Base-by-base conservation (phyloP, 2,113 vertebrate species). In the Arizona elegans region DNA sequence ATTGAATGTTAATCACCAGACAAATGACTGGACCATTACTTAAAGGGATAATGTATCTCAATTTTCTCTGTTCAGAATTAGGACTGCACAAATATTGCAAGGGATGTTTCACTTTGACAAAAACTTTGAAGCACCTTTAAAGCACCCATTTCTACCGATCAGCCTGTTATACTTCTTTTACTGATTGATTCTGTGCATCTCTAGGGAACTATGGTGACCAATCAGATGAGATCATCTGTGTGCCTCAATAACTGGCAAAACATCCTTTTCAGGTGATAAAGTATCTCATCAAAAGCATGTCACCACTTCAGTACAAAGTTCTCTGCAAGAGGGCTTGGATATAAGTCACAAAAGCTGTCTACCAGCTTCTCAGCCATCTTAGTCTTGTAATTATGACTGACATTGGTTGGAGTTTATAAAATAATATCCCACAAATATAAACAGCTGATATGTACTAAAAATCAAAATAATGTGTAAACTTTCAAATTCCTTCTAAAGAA, bases 1-100 rank as follows among this genome's bases (percentile, higher is more conserved):
- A 17, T 91, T 95, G 93, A 91, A 59, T 91, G 94, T 97, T 96
- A 96, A 95, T 96, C 93, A 81, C 88, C 89, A 90, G 94, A 94
- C 94, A 75, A 95, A 21, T 81, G 33, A 81, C 81, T 86, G 92
- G 92, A 95, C 96, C 95, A 38, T 90, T 87, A 95, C 93, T 94
- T 94, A 93, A 93, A 5, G 93, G 50, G 95, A 95, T 93, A 89
- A 90, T 1, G 0, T 47, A 17, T 59, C 9, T 43, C 24, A 24
- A 33, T 58, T 33, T 89, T 59, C 38, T n/a, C 33, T 21, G 33
- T 81, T 81, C 75, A 81, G 75, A 43, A 8, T 81, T 81, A 81
- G 17, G 75, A 21, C 33, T 81, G 17, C 21, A 33, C 13, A 81
- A 75, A 75, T 38, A 17, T 38, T 75, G 70, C n/a, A 75, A 75